phyloP scores from a whole-genome alignment of 2,888 invertebrate species.

The Trissoscelio sp. region DNA sequence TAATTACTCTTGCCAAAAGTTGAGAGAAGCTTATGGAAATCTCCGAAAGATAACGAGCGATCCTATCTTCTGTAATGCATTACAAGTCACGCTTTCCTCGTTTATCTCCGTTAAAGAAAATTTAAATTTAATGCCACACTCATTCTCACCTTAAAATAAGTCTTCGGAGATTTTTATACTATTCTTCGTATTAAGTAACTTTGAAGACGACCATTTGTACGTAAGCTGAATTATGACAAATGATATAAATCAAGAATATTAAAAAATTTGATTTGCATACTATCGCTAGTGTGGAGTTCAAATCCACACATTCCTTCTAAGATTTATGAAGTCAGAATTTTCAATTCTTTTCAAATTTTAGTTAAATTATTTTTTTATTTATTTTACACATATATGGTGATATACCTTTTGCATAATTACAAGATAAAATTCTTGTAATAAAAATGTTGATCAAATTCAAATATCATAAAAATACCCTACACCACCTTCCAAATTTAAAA shows the following conservation, averaged over 20 bases:
- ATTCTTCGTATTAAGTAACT: constrained; percentile 49
- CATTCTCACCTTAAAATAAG: constrained; percentile 57
- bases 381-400: too few relatives aligned
- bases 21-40: constrained; percentile 43
- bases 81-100: constrained; percentile 57
- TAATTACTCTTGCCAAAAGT: constrained; percentile 50
- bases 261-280: constrained; percentile 16
- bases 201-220: constrained; percentile 38
- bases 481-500: too few relatives aligned
- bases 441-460: too few relatives aligned
- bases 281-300: constrained; percentile 6
- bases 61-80: constrained; percentile 52
- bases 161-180: constrained; percentile 51
- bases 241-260: constrained; percentile 41
- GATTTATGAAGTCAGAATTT: not conserved
- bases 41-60: constrained; percentile 52
- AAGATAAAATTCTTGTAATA: too few relatives aligned
- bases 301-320: not conserved
- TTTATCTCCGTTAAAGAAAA: constrained; percentile 61
- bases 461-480: too few relatives aligned
- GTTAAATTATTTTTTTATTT: too few relatives aligned
- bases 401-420: too few relatives aligned
- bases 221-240: constrained; percentile 41
- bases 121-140: constrained; percentile 61
- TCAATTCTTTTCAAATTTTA: too few relatives aligned